These are phyloP conservation scores for Psittacula echo DNA, from an alignment of 2,797 vertebrate genomes.

Conservation along the genomic window DNA sequence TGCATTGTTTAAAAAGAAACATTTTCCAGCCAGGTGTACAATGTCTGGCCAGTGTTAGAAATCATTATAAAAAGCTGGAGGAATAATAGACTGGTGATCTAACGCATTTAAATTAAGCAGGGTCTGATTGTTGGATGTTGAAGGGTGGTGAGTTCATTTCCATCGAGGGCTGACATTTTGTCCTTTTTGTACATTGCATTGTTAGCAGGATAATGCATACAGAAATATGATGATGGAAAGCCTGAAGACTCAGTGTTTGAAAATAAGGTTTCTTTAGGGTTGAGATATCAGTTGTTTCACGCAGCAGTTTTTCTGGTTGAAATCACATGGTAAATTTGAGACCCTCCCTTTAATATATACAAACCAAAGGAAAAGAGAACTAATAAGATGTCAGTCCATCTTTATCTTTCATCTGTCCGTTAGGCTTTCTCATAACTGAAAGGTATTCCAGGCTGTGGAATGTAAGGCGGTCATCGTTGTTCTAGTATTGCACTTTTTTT, in stretches of 20 bases:
- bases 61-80: slow-evolving; percentile 32
- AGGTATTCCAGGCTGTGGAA: not conserved
- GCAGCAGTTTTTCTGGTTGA: not conserved
- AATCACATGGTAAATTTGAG: slow-evolving; percentile 8
- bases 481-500: not conserved
- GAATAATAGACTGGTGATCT: slow-evolving; percentile 28
- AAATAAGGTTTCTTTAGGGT: not conserved
- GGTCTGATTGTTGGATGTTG: slow-evolving; percentile 28
- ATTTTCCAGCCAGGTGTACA: slow-evolving; percentile 52
- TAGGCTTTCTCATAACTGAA: not conserved
- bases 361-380: not conserved
- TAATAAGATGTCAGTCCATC: not conserved
- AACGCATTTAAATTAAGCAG: slow-evolving; percentile 35
- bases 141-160: slow-evolving; percentile 45
- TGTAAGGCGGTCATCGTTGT: not conserved
- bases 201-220: slow-evolving; percentile 4
- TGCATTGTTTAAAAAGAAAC: slow-evolving; percentile 65
- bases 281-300: slow-evolving; percentile 31
- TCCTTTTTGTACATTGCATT: slow-evolving; percentile 30
- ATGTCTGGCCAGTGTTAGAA: slow-evolving; percentile 10
- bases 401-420: not conserved
- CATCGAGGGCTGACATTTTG: not conserved
- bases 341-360: slow-evolving; percentile 16
- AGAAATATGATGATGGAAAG: slow-evolving; percentile 35
- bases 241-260: not conserved